Evolutionary conservation across 2,888 invertebrate species (phyloP).

Genomic region (Vannuccia rotundouncinata): DNA sequence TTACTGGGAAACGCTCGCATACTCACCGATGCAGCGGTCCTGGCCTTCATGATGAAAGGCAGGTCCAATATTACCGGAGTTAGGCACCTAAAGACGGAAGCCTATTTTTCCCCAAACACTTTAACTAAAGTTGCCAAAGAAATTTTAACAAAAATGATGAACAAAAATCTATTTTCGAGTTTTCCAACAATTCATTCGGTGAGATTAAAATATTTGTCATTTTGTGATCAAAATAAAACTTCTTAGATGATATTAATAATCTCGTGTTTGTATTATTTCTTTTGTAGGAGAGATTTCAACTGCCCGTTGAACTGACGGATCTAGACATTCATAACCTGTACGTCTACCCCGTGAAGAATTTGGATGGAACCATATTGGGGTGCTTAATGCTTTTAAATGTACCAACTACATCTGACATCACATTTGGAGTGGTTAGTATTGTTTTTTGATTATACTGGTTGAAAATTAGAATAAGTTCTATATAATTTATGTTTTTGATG

Average conservation of each 20-base stretch:
- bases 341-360: neutral
- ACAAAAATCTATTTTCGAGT: neutral
- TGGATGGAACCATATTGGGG: neutral
- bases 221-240: too few relatives aligned
- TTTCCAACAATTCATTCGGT: too few relatives aligned
- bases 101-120: too few relatives aligned
- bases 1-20: conserved; percentile 59
- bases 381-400: neutral
- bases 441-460: too few relatives aligned
- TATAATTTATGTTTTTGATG: too few relatives aligned
- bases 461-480: too few relatives aligned
- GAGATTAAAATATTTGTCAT: too few relatives aligned
- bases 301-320: neutral
- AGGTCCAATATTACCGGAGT: neutral
- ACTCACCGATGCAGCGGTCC: conserved; percentile 45
- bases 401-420: too few relatives aligned
- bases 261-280: too few relatives aligned
- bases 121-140: neutral
- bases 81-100: too few relatives aligned
- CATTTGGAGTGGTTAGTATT: too few relatives aligned
- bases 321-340: neutral
- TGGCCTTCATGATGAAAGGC: neutral
- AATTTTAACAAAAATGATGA: neutral
- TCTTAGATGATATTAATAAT: too few relatives aligned
- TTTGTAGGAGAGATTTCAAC: neutral